A percentile compares a stretch with the other conserved stretches of the same genome.
Evolutionary conservation across 2,888 invertebrate species (phyloP).

Genomic region (Melitaea athalia): DNA sequence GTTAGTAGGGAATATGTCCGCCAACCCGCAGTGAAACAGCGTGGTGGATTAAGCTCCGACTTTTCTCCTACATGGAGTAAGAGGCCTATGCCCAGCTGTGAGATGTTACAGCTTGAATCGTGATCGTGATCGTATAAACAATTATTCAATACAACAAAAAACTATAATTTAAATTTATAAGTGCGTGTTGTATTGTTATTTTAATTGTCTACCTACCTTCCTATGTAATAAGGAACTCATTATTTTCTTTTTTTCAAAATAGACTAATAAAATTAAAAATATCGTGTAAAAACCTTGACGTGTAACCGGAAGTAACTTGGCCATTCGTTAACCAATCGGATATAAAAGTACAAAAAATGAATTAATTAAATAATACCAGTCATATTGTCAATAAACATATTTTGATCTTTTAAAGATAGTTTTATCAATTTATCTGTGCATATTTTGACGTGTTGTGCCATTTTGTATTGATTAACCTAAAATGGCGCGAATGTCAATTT

Average conservation of each 20-base stretch:
- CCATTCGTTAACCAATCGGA: not conserved
- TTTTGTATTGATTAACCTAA: slow-evolving; percentile 1
- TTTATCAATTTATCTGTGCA: slow-evolving; percentile 1
- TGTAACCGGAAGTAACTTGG: not conserved
- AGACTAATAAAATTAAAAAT: not conserved
- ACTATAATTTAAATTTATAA: not conserved
- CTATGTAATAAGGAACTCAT: slow-evolving; percentile 5
- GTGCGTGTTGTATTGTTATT: not conserved
- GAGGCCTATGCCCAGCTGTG: no score
- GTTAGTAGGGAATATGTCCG: no score
- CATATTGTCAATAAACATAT: not conserved
- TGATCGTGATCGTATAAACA: no score
- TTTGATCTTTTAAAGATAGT: slow-evolving; percentile 1
- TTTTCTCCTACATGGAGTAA: no score
- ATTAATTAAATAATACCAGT: not conserved
- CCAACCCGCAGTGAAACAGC: no score
- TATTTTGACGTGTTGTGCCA: not conserved
- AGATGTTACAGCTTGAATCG: no score
- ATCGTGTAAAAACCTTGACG: slow-evolving; percentile 4
- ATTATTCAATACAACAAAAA: no score
- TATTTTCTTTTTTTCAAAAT: not conserved
- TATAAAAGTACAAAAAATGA: not conserved
- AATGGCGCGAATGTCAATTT: no score
- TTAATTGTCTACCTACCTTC: not conserved
- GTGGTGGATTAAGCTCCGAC: no score